A percentile compares a stretch with the other conserved stretches of the same genome.
phyloP scores from a whole-genome alignment of 2,888 invertebrate genomes.

The Bursaphelenchus okinawaensis region DNA sequence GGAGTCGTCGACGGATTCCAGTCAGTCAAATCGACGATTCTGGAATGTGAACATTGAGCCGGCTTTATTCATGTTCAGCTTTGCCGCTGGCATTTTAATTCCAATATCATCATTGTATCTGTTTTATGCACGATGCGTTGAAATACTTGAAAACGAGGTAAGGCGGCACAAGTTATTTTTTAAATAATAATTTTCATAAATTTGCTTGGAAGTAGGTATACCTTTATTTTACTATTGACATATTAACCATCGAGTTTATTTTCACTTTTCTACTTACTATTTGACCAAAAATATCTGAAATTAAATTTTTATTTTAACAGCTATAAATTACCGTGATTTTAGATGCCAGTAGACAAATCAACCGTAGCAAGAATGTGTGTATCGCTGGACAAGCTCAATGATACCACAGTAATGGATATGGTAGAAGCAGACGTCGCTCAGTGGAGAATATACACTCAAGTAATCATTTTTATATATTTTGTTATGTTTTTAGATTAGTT shows the following conservation, averaged over 20 bases:
- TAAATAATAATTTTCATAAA: not conserved
- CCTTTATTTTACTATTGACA: too few relatives aligned
- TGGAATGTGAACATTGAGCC: constrained; percentile 31
- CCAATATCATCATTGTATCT: constrained; percentile 25
- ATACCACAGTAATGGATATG: constrained; percentile 36
- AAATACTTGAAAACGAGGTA: constrained; percentile 17
- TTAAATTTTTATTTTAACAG: too few relatives aligned
- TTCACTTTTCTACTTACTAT: not conserved
- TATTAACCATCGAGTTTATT: too few relatives aligned
- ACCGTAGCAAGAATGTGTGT: constrained; percentile 41
- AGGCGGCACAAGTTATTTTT: constrained; percentile 7
- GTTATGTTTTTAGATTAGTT: too few relatives aligned
- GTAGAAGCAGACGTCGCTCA: constrained; percentile 48
- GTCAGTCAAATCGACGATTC: not conserved
- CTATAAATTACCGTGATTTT: too few relatives aligned
- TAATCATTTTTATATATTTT: too few relatives aligned
- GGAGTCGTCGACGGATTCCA: not conserved
- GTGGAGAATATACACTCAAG: constrained; percentile 46
- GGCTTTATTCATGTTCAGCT: constrained; percentile 23
- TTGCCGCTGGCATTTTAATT: constrained; percentile 32
- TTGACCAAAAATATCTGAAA: too few relatives aligned
- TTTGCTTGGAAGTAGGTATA: too few relatives aligned
- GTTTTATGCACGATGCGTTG: constrained; percentile 33
- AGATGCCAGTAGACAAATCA: not conserved
- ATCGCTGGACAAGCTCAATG: constrained; percentile 33